Evolutionary conservation across 2,797 vertebrate genomes (phyloP).

Genomic region (Kryptolebias ocellatus): DNA sequence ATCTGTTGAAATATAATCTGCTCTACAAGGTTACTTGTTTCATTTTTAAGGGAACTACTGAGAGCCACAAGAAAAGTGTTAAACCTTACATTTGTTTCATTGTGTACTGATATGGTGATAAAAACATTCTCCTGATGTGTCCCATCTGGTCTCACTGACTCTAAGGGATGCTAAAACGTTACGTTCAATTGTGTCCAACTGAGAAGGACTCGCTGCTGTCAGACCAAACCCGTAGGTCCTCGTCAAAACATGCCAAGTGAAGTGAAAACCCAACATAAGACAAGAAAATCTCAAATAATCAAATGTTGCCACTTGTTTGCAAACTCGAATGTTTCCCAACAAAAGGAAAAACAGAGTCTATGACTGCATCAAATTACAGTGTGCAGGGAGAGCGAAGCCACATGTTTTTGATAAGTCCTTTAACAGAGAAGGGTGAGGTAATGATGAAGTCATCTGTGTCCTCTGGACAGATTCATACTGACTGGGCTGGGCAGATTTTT

Average conservation of each 20-base stretch:
- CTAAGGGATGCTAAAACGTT: constrained; percentile 19
- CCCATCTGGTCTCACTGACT: constrained; percentile 23
- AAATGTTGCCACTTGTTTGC: constrained; percentile 46
- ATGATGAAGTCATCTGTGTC: constrained; percentile 81
- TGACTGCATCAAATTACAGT: constrained; percentile 62
- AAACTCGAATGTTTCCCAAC: constrained; percentile 55
- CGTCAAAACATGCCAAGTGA: constrained; percentile 38
- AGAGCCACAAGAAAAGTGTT: not conserved
- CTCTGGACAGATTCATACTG: constrained; percentile 78
- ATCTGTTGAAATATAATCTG: too few relatives aligned
- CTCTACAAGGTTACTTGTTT: not conserved
- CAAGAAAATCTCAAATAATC: constrained; percentile 63
- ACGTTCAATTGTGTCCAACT: constrained; percentile 13
- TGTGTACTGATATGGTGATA: constrained; percentile 9
- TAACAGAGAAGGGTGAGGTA: constrained; percentile 76
- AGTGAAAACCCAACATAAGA: constrained; percentile 65
- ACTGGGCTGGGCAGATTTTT: constrained; percentile 48
- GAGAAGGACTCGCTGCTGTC: constrained; percentile 17
- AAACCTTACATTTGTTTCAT: not conserved
- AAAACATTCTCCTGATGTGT: constrained; percentile 16
- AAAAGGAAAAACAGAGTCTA: constrained; percentile 69
- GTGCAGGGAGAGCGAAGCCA: constrained; percentile 61
- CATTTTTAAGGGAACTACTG: not conserved
- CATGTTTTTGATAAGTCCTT: constrained; percentile 80
- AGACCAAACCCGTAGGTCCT: constrained; percentile 44